Evolutionary conservation across 2,113 vertebrate species (phyloP), one percentile per base, ranked within the genome.

Genomic region (Gymnorhina tibicen): DNA sequence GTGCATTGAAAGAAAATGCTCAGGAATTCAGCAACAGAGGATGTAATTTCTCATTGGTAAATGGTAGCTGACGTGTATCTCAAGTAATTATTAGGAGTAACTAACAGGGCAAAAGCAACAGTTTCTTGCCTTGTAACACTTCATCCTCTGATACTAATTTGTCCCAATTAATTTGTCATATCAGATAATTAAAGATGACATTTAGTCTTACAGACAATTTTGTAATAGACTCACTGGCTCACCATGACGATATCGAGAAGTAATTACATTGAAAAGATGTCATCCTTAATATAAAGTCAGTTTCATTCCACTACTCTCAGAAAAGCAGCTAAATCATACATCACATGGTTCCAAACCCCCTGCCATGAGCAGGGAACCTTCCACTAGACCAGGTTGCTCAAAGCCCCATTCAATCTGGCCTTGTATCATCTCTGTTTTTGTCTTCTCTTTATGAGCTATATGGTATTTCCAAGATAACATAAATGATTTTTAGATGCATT

Each of bases 101-200:
- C 44, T 64, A 63, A n/a, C 20, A 85, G 49, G 49, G 74, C 41
- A 90, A 93, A 92, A 73, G n/a, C 59, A 85, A 37, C 49, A 87
- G 32, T 90, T 91, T 82, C 82, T 95, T 93, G 42, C 78, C 60
- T 85, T 59, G 46, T 60, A 77, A 42, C 32, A 46, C 20, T 92
- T 94, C 39, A 32, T 76, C 42, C 49, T 89, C 66, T 56, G 70
- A 66, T 64, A 35, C 46, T 58, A 62, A 62, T 91, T 92, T 88
- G 44, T 77, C 58, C 68, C 70, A 78, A 87, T 94, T 96, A 85
- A 76, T 89, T 92, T 94, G 47, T 85, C 85, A 13, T 37, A 47
- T 83, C 64, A 69, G 50, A 52, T 89, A 85, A 91, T 92, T 92
- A 94, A 87, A 46, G 62, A 72, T 96, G 93, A 87, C 68, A 86